Evolutionary conservation across 2,888 invertebrate species (phyloP), one percentile per base, ranked within the genome.

Genomic region (Aleiodes testaceus): DNA sequence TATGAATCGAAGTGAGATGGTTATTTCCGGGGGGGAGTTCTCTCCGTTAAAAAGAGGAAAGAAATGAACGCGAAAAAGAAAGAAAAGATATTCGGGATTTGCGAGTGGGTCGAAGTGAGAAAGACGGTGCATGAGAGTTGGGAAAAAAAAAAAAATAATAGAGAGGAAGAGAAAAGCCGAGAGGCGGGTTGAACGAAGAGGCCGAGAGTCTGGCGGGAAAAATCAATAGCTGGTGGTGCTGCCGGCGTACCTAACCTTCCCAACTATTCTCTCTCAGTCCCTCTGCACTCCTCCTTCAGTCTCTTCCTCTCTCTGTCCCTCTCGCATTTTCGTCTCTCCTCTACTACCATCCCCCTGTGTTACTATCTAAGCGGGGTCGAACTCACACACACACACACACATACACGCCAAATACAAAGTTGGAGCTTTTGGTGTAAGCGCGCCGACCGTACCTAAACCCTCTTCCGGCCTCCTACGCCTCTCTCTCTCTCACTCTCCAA

Each of bases 181-280:
- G 72, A 14, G 70, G 77, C 76, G 76, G 75, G 80, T 73, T 79
- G 72, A 79, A 84, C 81, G 81, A 80, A 80, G 85, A 85, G 80
- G 80, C 81, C 80, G 80, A 80, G 84, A 87, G 87, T 85, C 85
- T 87, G 85, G 85, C 84, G 83, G 85, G 86, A 87, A 87, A 87
- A 87, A 87, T 87, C 87, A 87, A 87, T 87, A 87, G 85, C 85
- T 63, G 81, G 85, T 84, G 85, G 85, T 63, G 45, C 63, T 63
- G 84, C 85, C 84, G 84, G 83, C 84, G 82, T 85, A 86, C 84
- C 85, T 82, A 84, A 84, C 84, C 84, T 83, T 79, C 79, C 79
- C 80, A 79, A 79, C 79, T 78, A 78, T 77, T 63, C 65, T 72
- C 55, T 70, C 74, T 69, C 69, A 75, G 73, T 70, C 74, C 63